Conservation (phyloP, 2,888 invertebrate species). For the Phymatocera aterrima region DNA sequence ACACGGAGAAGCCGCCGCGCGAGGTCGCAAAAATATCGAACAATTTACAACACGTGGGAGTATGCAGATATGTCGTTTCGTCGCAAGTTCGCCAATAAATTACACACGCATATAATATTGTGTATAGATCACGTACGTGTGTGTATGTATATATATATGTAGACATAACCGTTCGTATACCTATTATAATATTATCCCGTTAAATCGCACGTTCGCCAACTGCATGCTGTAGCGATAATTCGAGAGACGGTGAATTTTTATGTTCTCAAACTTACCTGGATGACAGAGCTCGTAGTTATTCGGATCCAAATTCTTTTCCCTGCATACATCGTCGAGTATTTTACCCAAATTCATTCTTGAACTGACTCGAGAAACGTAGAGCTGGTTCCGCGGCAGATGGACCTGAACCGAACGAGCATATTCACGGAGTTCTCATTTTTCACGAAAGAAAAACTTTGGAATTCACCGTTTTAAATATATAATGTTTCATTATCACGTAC, state of each 20-base stretch:
- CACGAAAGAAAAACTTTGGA: too few species aligned
- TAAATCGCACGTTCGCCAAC: neutral
- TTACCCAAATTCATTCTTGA: conserved; percentile 83
- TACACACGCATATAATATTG: too few species aligned
- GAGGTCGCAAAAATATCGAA: conserved; percentile 17
- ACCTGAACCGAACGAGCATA: conserved; percentile 74
- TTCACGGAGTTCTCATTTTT: neutral
- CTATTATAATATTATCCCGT: neutral
- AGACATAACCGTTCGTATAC: neutral
- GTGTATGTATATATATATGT: too few species aligned
- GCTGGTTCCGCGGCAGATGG: conserved; percentile 87
- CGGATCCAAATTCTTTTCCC: conserved; percentile 85
- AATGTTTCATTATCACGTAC: too few species aligned
- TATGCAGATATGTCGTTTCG: neutral
- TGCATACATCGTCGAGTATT: conserved; percentile 84
- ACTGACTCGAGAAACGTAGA: conserved; percentile 86
- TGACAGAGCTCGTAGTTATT: conserved; percentile 86
- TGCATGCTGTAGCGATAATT: conserved; percentile 29
- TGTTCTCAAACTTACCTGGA: conserved; percentile 78
- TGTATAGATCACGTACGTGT: too few species aligned
- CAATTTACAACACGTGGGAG: neutral
- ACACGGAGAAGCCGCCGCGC: conserved; percentile 24
- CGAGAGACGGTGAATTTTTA: too few species aligned
- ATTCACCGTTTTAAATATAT: too few species aligned
- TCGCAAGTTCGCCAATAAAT: neutral